These are phyloP conservation scores for Polydrusus tereticollis DNA, from an alignment of 2,888 invertebrate species.

Conservation along the genomic window DNA sequence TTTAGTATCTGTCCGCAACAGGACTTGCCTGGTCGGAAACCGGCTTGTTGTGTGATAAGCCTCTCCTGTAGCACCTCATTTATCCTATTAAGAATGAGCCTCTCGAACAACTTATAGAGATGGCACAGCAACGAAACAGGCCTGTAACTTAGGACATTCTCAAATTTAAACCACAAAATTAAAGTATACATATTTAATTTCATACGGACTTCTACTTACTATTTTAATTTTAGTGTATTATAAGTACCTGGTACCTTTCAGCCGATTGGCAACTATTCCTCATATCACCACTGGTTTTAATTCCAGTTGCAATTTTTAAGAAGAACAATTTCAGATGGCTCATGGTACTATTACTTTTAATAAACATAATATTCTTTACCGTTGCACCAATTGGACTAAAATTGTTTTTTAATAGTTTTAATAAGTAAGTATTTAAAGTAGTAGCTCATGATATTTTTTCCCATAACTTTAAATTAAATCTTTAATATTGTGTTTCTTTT, in stretches of 20 bases:
- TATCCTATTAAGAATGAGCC: too few relatives aligned
- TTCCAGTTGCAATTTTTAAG: slow-evolving; percentile 55
- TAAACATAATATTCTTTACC: slow-evolving; percentile 47
- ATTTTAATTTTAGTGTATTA: slow-evolving; percentile 58
- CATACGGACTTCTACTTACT: too few relatives aligned
- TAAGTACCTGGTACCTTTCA: slow-evolving; percentile 63
- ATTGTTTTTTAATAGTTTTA: slow-evolving; percentile 40
- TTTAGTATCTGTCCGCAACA: too few relatives aligned
- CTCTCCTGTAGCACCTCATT: too few relatives aligned
- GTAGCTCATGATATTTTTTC: background rate
- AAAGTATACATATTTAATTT: too few relatives aligned
- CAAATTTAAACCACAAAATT: background rate
- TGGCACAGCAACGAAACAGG: too few relatives aligned
- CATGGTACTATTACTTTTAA: slow-evolving; percentile 41
- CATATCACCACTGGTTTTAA: slow-evolving; percentile 60
- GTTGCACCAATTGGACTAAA: slow-evolving; percentile 44
- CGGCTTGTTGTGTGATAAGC: too few relatives aligned
- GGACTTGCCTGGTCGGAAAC: too few relatives aligned
- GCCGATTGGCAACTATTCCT: slow-evolving; percentile 64
- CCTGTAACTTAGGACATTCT: too few relatives aligned
- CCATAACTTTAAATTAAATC: too few relatives aligned
- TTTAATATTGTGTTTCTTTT: too few relatives aligned
- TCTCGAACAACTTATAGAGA: too few relatives aligned
- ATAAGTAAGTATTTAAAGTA: slow-evolving; percentile 47
- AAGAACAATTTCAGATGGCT: slow-evolving; percentile 42